These are phyloP conservation scores for Pyxicephalus adspersus DNA, from an alignment of 2,113 vertebrate species.

Conservation along the genomic window DNA sequence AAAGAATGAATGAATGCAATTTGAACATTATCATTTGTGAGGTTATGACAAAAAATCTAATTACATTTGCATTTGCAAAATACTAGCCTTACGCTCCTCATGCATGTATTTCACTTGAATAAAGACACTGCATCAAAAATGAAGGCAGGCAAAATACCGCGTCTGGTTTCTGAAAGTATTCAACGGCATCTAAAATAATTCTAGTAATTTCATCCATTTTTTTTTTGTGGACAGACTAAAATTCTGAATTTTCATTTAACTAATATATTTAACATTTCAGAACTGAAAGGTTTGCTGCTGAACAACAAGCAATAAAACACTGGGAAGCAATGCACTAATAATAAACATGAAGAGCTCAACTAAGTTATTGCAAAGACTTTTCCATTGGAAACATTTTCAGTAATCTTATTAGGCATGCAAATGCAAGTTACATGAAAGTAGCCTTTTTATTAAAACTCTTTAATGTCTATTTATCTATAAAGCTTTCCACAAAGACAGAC, in stretches of 20 bases:
- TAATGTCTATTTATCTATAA: too few relatives aligned
- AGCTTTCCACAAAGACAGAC: too few relatives aligned
- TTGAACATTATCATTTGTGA: conserved; percentile 35
- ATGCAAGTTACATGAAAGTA: too few relatives aligned
- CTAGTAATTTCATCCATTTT: conserved; percentile 5
- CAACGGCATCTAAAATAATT: conserved; percentile 8
- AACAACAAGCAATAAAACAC: too few relatives aligned
- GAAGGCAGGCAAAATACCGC: neutral
- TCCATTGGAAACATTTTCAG: too few relatives aligned
- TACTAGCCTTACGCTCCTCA: conserved; percentile 27
- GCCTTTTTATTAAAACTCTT: too few relatives aligned
- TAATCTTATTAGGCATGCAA: too few relatives aligned
- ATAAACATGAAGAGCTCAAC: too few relatives aligned
- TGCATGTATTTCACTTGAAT: neutral
- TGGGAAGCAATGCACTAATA: too few relatives aligned
- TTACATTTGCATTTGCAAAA: conserved; percentile 54
- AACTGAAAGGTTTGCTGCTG: too few relatives aligned
- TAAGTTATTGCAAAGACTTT: too few relatives aligned
- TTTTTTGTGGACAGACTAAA: neutral
- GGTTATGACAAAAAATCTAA: conserved; percentile 51
- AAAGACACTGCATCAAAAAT: conserved; percentile 28
- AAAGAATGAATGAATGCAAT: conserved; percentile 45
- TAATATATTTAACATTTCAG: neutral
- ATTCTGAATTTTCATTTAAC: neutral
- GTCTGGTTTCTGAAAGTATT: conserved; percentile 10